These are phyloP conservation scores for Scomber scombrus DNA, from an alignment of 2,113 vertebrate genomes.

Conservation along the genomic window DNA sequence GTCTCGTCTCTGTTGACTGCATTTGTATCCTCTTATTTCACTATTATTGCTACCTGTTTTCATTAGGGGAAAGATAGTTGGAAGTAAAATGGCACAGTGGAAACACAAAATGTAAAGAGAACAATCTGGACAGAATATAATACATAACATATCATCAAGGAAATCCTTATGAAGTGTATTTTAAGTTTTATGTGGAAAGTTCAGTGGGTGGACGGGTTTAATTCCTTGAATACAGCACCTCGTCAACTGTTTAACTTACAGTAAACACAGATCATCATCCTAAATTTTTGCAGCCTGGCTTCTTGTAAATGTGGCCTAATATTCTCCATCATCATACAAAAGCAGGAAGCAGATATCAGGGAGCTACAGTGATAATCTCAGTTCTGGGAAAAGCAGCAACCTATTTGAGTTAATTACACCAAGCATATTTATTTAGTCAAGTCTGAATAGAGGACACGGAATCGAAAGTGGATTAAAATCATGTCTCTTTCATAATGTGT, in stretches of 20 bases:
- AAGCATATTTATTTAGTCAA: constrained; percentile 17
- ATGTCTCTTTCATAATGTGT: neutral
- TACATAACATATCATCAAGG: too few relatives aligned
- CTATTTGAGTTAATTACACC: constrained; percentile 22
- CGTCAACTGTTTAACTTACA: neutral
- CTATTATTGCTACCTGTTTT: too few relatives aligned
- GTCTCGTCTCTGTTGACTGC: too few relatives aligned
- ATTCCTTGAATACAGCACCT: neutral
- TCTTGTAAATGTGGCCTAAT: neutral
- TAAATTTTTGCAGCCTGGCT: neutral
- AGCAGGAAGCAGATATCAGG: constrained; percentile 31
- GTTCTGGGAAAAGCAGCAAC: constrained; percentile 29
- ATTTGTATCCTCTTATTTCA: too few relatives aligned
- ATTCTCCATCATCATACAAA: constrained; percentile 27
- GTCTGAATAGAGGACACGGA: constrained; percentile 7
- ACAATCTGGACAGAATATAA: too few relatives aligned
- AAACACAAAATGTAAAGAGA: too few relatives aligned
- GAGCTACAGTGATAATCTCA: constrained; percentile 6
- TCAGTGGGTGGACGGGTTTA: neutral
- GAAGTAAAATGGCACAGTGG: too few relatives aligned
- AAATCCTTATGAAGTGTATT: too few relatives aligned
- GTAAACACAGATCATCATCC: neutral
- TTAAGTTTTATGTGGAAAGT: too few relatives aligned
- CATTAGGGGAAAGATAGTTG: too few relatives aligned
- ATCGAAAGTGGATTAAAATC: neutral